Base-by-base conservation (phyloP, 2,888 invertebrate species). In the Gibbula magus region DNA sequence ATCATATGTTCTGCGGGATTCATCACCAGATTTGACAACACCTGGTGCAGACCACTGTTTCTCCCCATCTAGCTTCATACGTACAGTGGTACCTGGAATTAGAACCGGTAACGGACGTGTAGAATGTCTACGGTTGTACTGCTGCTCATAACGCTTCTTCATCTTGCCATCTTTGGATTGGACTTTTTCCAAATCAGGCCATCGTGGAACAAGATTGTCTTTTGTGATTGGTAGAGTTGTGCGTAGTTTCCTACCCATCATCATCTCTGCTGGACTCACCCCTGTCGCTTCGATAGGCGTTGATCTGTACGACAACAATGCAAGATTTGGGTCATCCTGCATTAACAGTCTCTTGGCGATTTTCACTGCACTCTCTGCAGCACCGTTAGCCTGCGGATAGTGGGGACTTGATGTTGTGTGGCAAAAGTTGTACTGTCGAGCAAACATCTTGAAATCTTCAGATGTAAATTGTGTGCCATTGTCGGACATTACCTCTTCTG, bases 401-500 rank as follows among this genome's bases (percentile, higher is more conserved):
- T 75, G 76, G n/a, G 75, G 79, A 20, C 78, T 79, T 13, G 18
- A 39, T 20, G 79, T 79, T n/a, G 53, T 67, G 45, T 70, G 77
- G n/a, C 22, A 20, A 75, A 79, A 77, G 20, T 45, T 52, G 10
- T 39, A 79, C 20, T 32, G 22, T 20, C 35, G n/a, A n/a, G n/a
- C 10, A 45, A 81, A 81, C 13, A 74, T 53, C n/a, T 25, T 29
- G 52, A 76, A 79, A 25, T 73, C 75, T 45, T 5, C 18, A 20
- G 56, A 25, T 8, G 52, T 29, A 39, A 82, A 81, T 35, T 81
- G 78, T 61, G 75, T 25, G 13, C 80, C 80, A 54, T 81, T 82
- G 32, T 81, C 82, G 20, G 76, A 70, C 10, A 78, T n/a, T 3
- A 82, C 16, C 18, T 51, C 67, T 16, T 77, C 67, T 20, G 80